These are phyloP conservation scores for Lemur catta DNA, from an alignment of 2,797 vertebrate genomes.

Conservation along the genomic window DNA sequence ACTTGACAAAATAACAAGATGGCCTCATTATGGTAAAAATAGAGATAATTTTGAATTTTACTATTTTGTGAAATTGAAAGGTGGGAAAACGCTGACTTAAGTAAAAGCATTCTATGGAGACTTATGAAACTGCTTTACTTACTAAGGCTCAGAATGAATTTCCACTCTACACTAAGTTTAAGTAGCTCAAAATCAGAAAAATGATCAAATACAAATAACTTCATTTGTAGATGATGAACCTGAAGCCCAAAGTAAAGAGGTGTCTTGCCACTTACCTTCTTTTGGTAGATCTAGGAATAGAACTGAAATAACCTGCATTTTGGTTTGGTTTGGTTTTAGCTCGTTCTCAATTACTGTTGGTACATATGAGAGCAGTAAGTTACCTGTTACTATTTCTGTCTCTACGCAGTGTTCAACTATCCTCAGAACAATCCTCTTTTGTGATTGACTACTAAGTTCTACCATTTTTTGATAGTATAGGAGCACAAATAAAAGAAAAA, in stretches of 20 bases:
- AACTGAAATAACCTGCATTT: neutral
- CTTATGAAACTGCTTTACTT: neutral
- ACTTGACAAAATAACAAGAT: neutral
- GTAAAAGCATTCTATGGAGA: neutral
- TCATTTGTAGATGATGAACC: neutral
- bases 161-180: neutral
- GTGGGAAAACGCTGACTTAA: neutral
- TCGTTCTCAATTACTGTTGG: neutral
- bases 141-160: neutral
- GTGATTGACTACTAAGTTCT: neutral
- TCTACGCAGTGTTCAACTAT: neutral
- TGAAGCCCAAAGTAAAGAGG: neutral
- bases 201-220: neutral
- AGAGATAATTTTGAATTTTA: neutral
- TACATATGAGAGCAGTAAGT: neutral
- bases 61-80: neutral
- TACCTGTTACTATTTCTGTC: neutral
- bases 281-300: neutral
- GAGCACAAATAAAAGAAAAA: neutral
- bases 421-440: neutral
- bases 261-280: neutral
- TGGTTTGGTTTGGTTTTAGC: neutral
- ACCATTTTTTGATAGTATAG: neutral
- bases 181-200: neutral
- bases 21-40: neutral